Base-by-base conservation (phyloP, 2,113 vertebrate genomes). In the Cryptomyrus ogoouensis region DNA sequence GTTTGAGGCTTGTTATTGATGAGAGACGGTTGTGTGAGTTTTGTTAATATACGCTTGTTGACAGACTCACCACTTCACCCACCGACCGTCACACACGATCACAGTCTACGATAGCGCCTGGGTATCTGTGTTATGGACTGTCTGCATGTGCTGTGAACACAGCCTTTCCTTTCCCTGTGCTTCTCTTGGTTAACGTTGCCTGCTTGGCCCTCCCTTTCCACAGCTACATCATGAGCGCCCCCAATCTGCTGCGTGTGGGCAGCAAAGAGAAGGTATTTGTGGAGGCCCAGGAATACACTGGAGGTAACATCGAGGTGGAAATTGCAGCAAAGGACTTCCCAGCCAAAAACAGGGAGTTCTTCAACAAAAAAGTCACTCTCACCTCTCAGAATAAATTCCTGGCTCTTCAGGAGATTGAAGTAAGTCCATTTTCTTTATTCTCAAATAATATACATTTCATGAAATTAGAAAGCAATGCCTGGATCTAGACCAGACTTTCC, bases 201-300 rank as follows among this genome's bases (percentile, higher is more conserved):
- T 17, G n/a, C 10, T 13, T 87, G n/a, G 17, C 21, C 47, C n/a
- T 12, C 31, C 24, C 8, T 62, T 46, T 89, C 35, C 27, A 58
- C 92, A 96, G 96, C 17, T 87, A 91, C 5, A 56, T 95, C 85
- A 52, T 96, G 93, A 93, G 94, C 39, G 92, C 95, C 70, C 95
- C 96, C 12, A 96, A 96, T 91, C 66, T 96, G 77, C 52, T 96
- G 91, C 90, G 95, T 0, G 93, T 96, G 24, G 95, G 94, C 56
- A 92, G 92, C n/a, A 24, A 84, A 27, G 95, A 96, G 93, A 95
- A 92, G 0, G 90, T 96, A 50, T 95, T 96, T 92, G 93, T 96
- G 89, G 96, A 96, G 89, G 94, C 92, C 74, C 96, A 95, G 89
- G 95, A 95, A 90, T 94, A 93, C 31, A 7, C 0, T 0, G 92